These are phyloP conservation scores for Carduelis carduelis DNA, from an alignment of 2,797 vertebrate genomes.

Conservation along the genomic window DNA sequence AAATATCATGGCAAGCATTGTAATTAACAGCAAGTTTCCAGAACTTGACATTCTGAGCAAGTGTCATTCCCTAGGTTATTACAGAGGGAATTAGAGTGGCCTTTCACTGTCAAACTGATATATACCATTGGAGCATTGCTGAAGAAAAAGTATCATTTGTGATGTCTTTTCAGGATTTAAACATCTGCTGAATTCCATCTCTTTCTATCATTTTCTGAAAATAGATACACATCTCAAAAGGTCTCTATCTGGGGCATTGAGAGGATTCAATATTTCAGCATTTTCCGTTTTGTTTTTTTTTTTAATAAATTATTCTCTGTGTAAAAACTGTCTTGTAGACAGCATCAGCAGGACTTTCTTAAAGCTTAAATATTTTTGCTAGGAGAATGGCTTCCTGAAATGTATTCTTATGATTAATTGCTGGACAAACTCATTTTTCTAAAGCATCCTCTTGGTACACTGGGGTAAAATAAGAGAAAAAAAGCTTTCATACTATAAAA, in stretches of 20 bases:
- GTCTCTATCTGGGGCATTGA: conserved; percentile 7
- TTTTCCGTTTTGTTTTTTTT: background rate
- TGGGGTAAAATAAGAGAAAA: background rate
- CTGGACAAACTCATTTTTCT: background rate
- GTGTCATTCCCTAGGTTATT: conserved; percentile 73
- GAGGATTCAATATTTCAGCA: background rate
- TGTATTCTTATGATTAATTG: background rate
- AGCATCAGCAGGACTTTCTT: background rate
- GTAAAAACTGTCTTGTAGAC: background rate
- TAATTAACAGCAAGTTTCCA: conserved; percentile 75
- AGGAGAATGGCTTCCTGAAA: background rate
- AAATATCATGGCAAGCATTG: conserved; percentile 63
- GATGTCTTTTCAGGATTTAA: conserved; percentile 62
- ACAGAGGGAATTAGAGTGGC: conserved; percentile 69
- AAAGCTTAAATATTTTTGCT: background rate
- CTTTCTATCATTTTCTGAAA: conserved; percentile 54
- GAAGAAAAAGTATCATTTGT: conserved; percentile 47
- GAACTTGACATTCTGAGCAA: conserved; percentile 70
- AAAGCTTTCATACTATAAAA: background rate
- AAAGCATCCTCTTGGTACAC: background rate
- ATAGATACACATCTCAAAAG: conserved; percentile 29
- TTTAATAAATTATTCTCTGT: background rate
- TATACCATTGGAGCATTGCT: conserved; percentile 31
- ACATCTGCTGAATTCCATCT: conserved; percentile 44
- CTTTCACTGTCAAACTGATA: conserved; percentile 72